Evolutionary conservation across 1,140 invertebrate genomes (phyloP), one percentile per base, ranked within the genome.

Genomic region (Magallana ariakensis): DNA sequence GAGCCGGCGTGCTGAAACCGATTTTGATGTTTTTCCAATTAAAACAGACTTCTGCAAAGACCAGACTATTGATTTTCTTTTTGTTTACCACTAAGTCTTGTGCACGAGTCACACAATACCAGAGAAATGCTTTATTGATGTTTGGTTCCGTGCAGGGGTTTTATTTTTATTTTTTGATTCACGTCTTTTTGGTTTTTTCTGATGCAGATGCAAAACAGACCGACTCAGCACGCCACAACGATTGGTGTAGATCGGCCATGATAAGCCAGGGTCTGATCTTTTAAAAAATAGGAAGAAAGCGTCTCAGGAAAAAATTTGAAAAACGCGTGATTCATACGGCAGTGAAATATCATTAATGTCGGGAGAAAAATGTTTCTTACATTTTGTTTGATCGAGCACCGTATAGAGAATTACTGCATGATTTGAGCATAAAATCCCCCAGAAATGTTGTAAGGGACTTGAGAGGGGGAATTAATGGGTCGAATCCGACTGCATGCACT

Each of bases 271-370:
- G 10, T 75, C 33, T 11, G 9, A 26, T 75, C 66, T 33, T n/a
- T 2, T 26, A 33, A 75, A 70, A 70, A 66, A 66, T 26, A 75
- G 2, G 33, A 46, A 46, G 33, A 46, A 46, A 46, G 33, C 33
- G 33, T 75, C 19, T 75, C 22, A 7, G 4, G 66, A 11, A 33
- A 75, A 75, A 75, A 75, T 75, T 75, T 75, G 66, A 75, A 75
- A 75, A 75, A 75, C 66, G 66, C 66, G 66, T 75, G 66, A 75
- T 75, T 75, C 66, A 75, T 75, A 75, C 22, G 22, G 66, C 22
- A 9, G 22, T 75, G 22, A 75, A 75, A 33, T 26, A 33, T 11
- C 22, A 33, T 75, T 10, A 75, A 75, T 75, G 66, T 75, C 66
- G 22, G 66, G 22, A 26, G 9, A 13, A 75, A 13, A 26, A 75